Conservation (phyloP, 1,140 invertebrate genomes). For the Cotesia chilonis region DNA sequence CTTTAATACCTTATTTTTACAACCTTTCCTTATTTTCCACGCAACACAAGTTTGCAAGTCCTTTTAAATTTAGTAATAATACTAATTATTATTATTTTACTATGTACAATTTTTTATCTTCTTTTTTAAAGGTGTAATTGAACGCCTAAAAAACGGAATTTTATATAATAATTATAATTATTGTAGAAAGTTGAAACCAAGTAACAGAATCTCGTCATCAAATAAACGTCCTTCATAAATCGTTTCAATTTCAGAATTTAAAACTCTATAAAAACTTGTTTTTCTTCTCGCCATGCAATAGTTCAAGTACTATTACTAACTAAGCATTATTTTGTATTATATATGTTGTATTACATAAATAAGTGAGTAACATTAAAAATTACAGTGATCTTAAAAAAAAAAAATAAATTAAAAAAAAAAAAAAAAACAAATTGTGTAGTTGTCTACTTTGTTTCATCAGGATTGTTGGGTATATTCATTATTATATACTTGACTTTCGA, state of each 20-base stretch:
- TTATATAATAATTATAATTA: not conserved
- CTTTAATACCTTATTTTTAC: not conserved
- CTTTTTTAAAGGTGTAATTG: not conserved
- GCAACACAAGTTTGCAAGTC: no score
- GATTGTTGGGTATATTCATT: not conserved
- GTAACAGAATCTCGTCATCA: not conserved
- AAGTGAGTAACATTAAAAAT: no score
- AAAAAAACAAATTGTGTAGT: no score
- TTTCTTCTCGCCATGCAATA: constrained; percentile 13
- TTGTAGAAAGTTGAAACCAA: constrained; percentile 1
- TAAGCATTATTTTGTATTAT: constrained; percentile 6
- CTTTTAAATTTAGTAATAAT: no score
- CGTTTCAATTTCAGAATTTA: constrained; percentile 38
- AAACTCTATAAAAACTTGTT: constrained; percentile 24
- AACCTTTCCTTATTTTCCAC: no score
- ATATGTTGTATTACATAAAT: not conserved
- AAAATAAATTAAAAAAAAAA: no score
- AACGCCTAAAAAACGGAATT: not conserved
- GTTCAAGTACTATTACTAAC: not conserved
- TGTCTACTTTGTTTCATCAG: not conserved
- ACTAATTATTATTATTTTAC: no score
- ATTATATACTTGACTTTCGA: constrained; percentile 2
- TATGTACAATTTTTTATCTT: no score
- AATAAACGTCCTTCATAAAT: constrained; percentile 32
- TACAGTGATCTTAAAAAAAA: no score